Evolutionary conservation across 2,888 invertebrate species (phyloP), one percentile per base, ranked within the genome.

Genomic region (Aphodius granarius): DNA sequence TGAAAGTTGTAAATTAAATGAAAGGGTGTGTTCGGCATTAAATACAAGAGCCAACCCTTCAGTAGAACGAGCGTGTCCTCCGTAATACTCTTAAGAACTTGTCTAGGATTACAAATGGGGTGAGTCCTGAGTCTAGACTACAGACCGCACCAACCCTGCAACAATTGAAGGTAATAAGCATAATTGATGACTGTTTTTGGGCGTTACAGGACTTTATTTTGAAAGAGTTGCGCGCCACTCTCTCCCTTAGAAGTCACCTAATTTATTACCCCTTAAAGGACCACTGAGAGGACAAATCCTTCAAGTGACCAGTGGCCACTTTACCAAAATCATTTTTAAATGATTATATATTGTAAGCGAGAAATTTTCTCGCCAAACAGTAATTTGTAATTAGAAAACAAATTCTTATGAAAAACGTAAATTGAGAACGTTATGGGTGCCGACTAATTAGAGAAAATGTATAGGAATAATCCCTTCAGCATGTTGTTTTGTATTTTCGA

Each of bases 131-230:
- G 9, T 43, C 13, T 6, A 43, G 43, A 43, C 43, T 43, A 13
- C 19, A 63, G 72, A 72, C 72, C 72, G 43, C 72, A 72, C 43
- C 43, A 43, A 43, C 63, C 63, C 74, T 66, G 23, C 64, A 63
- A 82, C 82, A 82, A 83, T 82, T 79, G 82, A 66, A 64, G 76
- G 81, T 82, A 83, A 82, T 82, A 81, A 82, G 81, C 79, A 78
- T 80, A 81, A 81, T 80, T 81, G 81, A 82, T 79, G 80, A 79
- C 78, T 72, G 76, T 76, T 78, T 78, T 77, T 72, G 81, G 81
- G 81, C 79, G 80, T 80, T 43, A 43, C 43, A 43, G 43, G 43
- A 43, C 13, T 43, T 43, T 43, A 43, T 43, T 43, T 43, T 43
- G 43, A 43, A 43, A 43, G 43, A 43, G 43, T 43, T 43, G 13